A percentile compares a stretch with the other conserved stretches of the same genome.
Evolutionary conservation across 2,797 vertebrate species (phyloP).

Genomic region (Myripristis jacobus): DNA sequence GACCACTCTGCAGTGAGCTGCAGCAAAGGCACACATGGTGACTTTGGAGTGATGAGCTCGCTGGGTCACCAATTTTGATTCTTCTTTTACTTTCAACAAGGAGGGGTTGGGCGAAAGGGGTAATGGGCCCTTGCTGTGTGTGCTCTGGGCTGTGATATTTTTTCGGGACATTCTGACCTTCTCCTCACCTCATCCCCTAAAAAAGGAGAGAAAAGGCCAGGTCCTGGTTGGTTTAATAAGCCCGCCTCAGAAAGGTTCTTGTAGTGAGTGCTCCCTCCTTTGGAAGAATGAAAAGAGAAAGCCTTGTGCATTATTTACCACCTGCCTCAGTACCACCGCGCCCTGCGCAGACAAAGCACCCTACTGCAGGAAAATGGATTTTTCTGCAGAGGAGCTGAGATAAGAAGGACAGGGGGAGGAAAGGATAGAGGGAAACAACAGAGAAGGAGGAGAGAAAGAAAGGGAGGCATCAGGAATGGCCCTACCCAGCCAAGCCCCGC

Average conservation of each 20-base stretch:
- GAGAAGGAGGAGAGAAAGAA: slow-evolving; percentile 31
- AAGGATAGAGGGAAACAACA: slow-evolving; percentile 34
- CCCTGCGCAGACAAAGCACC: slow-evolving; percentile 71
- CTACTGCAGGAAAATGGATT: slow-evolving; percentile 75
- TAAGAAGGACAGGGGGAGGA: slow-evolving; percentile 45
- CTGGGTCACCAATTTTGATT: slow-evolving; percentile 36
- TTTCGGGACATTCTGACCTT: slow-evolving; percentile 37
- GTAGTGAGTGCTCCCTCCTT: slow-evolving; percentile 55
- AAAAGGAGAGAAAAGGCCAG: slow-evolving; percentile 33
- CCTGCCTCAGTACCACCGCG: slow-evolving; percentile 56
- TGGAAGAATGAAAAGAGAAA: slow-evolving; percentile 71
- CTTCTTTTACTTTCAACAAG: slow-evolving; percentile 36
- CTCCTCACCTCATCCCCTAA: slow-evolving; percentile 26
- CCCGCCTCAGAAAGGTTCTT: slow-evolving; percentile 68
- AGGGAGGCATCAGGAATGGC: slow-evolving; percentile 29
- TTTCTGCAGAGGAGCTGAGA: slow-evolving; percentile 68
- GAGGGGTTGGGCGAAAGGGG: slow-evolving; percentile 9
- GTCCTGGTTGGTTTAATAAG: slow-evolving; percentile 74
- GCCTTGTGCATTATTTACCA: slow-evolving; percentile 85
- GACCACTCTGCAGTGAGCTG: slow-evolving; percentile 25
- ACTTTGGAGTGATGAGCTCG: slow-evolving; percentile 14
- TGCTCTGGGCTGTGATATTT: slow-evolving; percentile 15
- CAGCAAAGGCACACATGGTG: slow-evolving; percentile 37
- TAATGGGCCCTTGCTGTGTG: slow-evolving; percentile 30
- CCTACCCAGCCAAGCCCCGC: slow-evolving; percentile 18